Evolutionary conservation across 1,140 invertebrate genomes (phyloP), one percentile per base, ranked within the genome.

Genomic region (Ganaspis sp.): DNA sequence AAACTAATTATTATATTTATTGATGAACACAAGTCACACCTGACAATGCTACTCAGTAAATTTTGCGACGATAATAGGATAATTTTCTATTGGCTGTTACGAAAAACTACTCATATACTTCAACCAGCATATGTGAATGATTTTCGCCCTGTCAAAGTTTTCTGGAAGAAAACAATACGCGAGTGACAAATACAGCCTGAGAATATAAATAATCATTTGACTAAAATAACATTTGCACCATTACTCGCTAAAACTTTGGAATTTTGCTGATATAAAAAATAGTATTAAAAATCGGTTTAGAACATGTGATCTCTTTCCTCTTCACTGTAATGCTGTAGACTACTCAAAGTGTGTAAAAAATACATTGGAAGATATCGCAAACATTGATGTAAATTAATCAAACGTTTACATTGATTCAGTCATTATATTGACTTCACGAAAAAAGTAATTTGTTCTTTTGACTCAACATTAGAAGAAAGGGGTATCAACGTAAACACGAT

Each of bases 61-160:
- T 88, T 90, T 71, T 92, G 91, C 78, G 49, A 80, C 29, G 70
- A 86, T 45, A 81, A 90, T 80, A 77, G 78, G n/a, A 90, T 91
- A 58, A 86, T 91, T 72, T 74, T 92, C 37, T 87, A 90, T 42
- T 85, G 87, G 17, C 79, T 92, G 8, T 83, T 81, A 1, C 88
- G 90, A 0, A 92, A 91, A 78, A 78, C 88, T 9, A 91, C 90
- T 9, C 90, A 91, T 74, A 87, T 92, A 8, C 73, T 91, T 54
- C 89, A 91, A 74, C 87, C 89, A 11, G 84, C 87, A 34, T 87
- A 91, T 79, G 88, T 92, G 0, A 82, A 81, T 38, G 81, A 90
- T n/a, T 92, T 91, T 69, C 79, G 81, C 70, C 77, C 85, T 11
- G 42, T 90, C 9, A 90, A 89, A 82, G 53, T 54, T 54, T 72